Base-by-base conservation (phyloP, 2,113 vertebrate species). In the Acanthochromis polyacanthus region DNA sequence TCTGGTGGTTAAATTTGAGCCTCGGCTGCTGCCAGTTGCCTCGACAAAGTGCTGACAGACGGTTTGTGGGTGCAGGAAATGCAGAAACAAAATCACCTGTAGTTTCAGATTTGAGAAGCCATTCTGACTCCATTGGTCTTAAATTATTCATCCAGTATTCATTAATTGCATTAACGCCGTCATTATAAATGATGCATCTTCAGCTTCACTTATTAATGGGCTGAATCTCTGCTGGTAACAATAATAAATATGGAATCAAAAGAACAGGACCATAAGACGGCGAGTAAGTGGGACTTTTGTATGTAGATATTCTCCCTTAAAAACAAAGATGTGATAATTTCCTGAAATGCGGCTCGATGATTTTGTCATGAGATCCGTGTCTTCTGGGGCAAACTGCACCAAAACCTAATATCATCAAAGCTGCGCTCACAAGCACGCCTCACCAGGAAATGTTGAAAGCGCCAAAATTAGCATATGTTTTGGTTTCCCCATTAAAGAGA, bases 181-280 rank as follows among this genome's bases (percentile, higher is more conserved):
- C 51, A 45, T 56, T 52, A 64, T 53, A 36, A 85, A 71, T 66
- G 22, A 70, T 73, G 63, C 60, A 65, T 59, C 19, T 46, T 45
- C 30, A 64, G 45, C 46, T 52, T 81, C 23, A 75, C 45, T 81
- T 81, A 71, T 75, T 81, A 81, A 81, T 81, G 56, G n/a, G 45
- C 28, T 10, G 17, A 56, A 25, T 56, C 43, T 78, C 56, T n/a
- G 12, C 58, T 38, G 36, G 25, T 69, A 63, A 78, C 69, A 72
- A 40, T 67, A 59, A 73, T 68, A 74, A 74, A 68, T 68, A 63
- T 57, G 32, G 68, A 67, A 75, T 75, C 53, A 76, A 76, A 81
- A 69, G 64, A 63, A 12, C 20, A 68, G 6, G 10, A 64, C 45
- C 56, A 20, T 9, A 30, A 71, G 59, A 57, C 59, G 12, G 25